Evolutionary conservation across 2,888 invertebrate species (phyloP), one percentile per base, ranked within the genome.

Genomic region (Phoenoteleia sp.): DNA sequence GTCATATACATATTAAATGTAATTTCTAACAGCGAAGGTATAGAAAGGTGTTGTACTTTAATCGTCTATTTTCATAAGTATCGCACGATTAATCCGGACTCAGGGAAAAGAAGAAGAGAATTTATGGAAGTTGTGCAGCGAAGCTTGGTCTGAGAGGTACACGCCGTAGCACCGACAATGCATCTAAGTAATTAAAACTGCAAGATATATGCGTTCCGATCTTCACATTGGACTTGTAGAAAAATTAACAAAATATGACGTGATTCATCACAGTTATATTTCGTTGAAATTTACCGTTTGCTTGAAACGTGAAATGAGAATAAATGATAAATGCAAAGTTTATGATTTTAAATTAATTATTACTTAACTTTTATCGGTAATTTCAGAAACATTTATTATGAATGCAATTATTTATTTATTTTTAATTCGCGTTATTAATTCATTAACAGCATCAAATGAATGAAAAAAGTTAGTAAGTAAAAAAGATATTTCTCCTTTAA

Each of bases 181-280:
- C 81, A 76, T 81, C 49, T 64, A 66, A 82, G 86, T 86, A 84
- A 86, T 86, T 86, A 86, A 86, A 86, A 81, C 75, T 74, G 71
- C 52, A 79, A 75, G 85, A 86, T 86, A 77, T 81, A 83, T 81
- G 71, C 67, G 76, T 64, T 71, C 71, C 19, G 76, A 75, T 69
- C 45, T 67, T 56, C 47, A 71, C 47, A 42, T 47, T 11, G 42
- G 47, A 76, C 67, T 74, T 42, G 74, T 27, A 69, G 42, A 71
- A 82, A 82, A 71, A 64, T 62, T 66, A 60, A 64, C 67, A 42
- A 82, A 71, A 64, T 76, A 82, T 82, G 47, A 71, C 64, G 47
- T 56, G 47, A 76, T 76, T 76, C 69, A 76, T 76, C 66, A 56
- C 25, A 60, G 56, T 39, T 56, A 23, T 39, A 45, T 36, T 11